Evolutionary conservation across 2,888 invertebrate species (phyloP).

Genomic region (Lissocephala sabroskyi): DNA sequence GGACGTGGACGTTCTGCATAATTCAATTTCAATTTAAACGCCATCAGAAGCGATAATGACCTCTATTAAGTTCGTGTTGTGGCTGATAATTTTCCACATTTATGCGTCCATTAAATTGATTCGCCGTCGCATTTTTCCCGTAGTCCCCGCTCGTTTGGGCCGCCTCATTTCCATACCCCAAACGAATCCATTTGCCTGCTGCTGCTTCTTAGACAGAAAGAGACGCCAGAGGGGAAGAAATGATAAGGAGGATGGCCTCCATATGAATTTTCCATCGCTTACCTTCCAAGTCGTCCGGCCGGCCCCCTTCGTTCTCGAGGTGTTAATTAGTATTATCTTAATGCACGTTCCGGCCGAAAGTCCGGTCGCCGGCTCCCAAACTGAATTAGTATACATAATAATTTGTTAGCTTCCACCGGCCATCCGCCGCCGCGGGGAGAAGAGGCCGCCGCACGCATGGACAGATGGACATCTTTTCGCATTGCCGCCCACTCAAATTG

Average conservation of each 20-base stretch:
- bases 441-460: no score
- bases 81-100: conserved; percentile 62
- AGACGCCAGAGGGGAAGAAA: conserved; percentile 5
- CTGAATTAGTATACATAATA: conserved; percentile 65
- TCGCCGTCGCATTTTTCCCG: conserved; percentile 51
- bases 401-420: conserved; percentile 57
- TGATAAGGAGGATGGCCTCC: conserved; percentile 6
- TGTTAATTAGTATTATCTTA: conserved; percentile 66
- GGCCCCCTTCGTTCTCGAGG: conserved; percentile 35
- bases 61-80: conserved; percentile 66
- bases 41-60: conserved; percentile 59
- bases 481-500: no score
- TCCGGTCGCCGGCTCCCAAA: conserved; percentile 26
- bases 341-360: conserved; percentile 63
- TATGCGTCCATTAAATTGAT: conserved; percentile 60
- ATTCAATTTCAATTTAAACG: conserved; percentile 62
- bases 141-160: conserved; percentile 34
- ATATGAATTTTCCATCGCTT: conserved; percentile 28
- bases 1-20: conserved; percentile 39
- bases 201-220: neutral
- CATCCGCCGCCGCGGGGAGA: no score
- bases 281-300: conserved; percentile 20
- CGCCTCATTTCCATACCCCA: conserved; percentile 49
- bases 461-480: no score
- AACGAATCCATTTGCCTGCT: conserved; percentile 7